Conservation (phyloP, 2,888 invertebrate species). For the Gibbula magus region DNA sequence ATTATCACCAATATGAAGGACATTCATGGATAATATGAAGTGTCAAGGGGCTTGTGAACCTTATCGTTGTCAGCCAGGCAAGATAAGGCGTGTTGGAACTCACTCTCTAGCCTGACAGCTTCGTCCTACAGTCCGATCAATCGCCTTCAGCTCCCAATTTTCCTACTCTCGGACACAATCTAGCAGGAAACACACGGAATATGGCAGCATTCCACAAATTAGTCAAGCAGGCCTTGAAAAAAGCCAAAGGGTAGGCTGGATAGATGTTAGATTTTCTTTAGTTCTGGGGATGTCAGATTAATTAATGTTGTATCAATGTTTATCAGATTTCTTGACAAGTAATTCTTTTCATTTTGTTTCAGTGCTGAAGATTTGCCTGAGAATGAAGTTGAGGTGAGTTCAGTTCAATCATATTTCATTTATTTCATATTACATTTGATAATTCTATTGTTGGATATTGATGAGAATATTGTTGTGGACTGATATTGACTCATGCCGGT, state of each 20-base stretch:
- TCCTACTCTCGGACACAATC: too few species aligned
- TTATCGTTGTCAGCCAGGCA: too few species aligned
- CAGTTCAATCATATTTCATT: not conserved
- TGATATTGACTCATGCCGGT: too few species aligned
- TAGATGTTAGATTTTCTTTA: not conserved
- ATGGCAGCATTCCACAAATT: conserved; percentile 45
- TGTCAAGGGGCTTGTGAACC: too few species aligned
- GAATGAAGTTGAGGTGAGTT: conserved; percentile 37
- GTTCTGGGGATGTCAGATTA: not conserved
- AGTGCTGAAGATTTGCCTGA: conserved; percentile 60
- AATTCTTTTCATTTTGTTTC: conserved; percentile 49
- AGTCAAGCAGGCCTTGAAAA: conserved; percentile 49
- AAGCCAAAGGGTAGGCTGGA: conserved; percentile 38
- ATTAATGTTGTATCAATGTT: not conserved
- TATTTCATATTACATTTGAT: not conserved
- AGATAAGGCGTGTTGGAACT: too few species aligned
- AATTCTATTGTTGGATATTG: not conserved
- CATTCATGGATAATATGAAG: too few species aligned
- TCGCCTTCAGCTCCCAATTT: too few species aligned
- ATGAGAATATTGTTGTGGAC: not conserved
- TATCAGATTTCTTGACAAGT: not conserved
- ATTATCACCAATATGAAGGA: too few species aligned
- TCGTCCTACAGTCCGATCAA: too few species aligned
- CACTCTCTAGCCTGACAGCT: too few species aligned
- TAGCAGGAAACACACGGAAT: not conserved